Evolutionary conservation across 53 echinoderm and acorn worm genomes (phyloP), one percentile per base, ranked within the genome.

Genomic region (Holothuria leucospilota): DNA sequence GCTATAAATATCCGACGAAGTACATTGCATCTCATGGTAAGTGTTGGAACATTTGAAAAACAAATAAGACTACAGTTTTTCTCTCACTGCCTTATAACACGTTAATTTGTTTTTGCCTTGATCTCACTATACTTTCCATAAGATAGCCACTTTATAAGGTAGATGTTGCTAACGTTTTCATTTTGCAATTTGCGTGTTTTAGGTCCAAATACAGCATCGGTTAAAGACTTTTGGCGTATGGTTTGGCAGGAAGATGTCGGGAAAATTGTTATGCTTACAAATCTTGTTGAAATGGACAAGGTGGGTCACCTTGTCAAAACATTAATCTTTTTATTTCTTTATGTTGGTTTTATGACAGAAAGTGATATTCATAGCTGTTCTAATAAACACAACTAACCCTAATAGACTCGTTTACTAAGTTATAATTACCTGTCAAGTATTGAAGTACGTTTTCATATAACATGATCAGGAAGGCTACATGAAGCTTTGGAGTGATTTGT

Each of bases 21-120:
- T 96, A 96, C 73, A 96, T 96, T 52, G 96, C 96, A 6, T 79
- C 94, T 13, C 96, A 96, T 87, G 96, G 94, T 94, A 94, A 69
- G 80, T 34, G 56, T 25, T 66, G 21, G 13, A 39, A 49, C 8
- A 67, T 67, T 18, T 25, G 4, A 4, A 34, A 13, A 1, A 12
- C 14, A 24, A n/a, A 25, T 1, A 34, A 67, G 68, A 27, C 11
- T 13, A 67, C 6, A 46, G 8, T 46, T 4, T 46, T 46, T 46
- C 8, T 11, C 11, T 46, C 46, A 46, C 8, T 46, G 8, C 8
- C 46, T 46, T 46, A 46, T 25, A 67, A 27, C 13, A 13, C 1
- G 13, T 67, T n/a, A 0, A 20, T 0, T 34, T 21, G 34, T 27
- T 25, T 67, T 67, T 67, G 3, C 28, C 49, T 49, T 3, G 34